Percentiles rank a stretch among this genome's conserved stretches.
phyloP scores from a whole-genome alignment of 2,113 vertebrate genomes.

The Cyphomyrus plagiostoma region DNA sequence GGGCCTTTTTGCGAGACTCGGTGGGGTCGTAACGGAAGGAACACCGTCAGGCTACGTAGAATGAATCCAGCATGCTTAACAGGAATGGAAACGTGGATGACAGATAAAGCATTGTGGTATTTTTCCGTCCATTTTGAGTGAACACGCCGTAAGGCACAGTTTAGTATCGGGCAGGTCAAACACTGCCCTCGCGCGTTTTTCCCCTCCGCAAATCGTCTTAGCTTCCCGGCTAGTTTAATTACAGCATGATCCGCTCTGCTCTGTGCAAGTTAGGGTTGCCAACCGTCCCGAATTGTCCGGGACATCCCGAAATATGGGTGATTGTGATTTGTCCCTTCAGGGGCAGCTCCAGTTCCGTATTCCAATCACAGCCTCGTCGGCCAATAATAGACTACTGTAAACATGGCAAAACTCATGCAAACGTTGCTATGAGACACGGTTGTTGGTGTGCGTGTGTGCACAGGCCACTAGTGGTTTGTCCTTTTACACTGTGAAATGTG shows the following conservation, averaged over 20 bases:
- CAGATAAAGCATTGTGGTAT: neutral
- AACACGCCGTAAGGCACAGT: neutral
- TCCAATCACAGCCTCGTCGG: no score
- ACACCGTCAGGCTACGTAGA: neutral
- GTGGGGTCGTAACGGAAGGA: neutral
- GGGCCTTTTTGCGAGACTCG: neutral
- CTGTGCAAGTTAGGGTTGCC: neutral
- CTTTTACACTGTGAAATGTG: no score
- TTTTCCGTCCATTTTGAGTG: neutral
- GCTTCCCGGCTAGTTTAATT: neutral
- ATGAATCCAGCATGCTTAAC: neutral
- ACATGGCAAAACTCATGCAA: no score
- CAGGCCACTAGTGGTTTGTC: no score
- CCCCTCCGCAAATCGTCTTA: neutral
- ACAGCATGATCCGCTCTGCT: neutral
- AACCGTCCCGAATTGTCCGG: no score
- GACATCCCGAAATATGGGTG: no score
- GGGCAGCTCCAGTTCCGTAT: no score
- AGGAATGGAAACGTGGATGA: neutral
- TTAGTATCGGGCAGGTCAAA: neutral
- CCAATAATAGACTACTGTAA: no score
- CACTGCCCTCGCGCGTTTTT: neutral
- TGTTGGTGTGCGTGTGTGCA: no score
- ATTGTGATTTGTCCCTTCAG: no score
- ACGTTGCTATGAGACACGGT: no score